Evolutionary conservation across 2,113 vertebrate genomes (phyloP).

Genomic region (Alexandromys fortis): DNA sequence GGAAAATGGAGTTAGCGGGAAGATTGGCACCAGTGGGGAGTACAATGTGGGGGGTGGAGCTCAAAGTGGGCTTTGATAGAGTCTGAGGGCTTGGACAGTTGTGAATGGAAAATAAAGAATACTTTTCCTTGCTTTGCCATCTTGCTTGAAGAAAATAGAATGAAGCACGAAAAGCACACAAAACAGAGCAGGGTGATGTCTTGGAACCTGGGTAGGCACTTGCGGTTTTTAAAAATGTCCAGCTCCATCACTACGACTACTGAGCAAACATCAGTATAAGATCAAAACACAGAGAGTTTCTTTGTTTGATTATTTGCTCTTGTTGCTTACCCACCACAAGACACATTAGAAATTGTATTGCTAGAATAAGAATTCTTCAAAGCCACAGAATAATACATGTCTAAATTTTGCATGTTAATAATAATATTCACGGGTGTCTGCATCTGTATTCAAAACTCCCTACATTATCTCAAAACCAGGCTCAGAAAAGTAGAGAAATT

Average conservation of each 20-base stretch:
- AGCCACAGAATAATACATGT: neutral
- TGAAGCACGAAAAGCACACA: neutral
- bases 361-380: neutral
- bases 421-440: neutral
- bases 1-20: constrained; percentile 76
- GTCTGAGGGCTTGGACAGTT: constrained; percentile 50
- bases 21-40: constrained; percentile 65
- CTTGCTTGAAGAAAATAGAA: constrained; percentile 29
- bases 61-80: constrained; percentile 60
- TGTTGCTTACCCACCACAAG: neutral
- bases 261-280: neutral
- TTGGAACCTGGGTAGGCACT: neutral
- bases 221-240: neutral
- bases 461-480: neutral
- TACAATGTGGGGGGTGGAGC: constrained; percentile 62
- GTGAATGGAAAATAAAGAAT: constrained; percentile 50
- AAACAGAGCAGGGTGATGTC: neutral
- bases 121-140: neutral
- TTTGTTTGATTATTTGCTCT: neutral
- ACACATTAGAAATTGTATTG: neutral
- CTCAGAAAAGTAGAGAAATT: neutral
- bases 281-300: neutral
- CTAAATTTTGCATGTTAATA: neutral
- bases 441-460: neutral
- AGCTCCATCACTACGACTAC: neutral